Evolutionary conservation across 2,888 invertebrate genomes (phyloP).

Genomic region (Drosophila suboccidentalis): DNA sequence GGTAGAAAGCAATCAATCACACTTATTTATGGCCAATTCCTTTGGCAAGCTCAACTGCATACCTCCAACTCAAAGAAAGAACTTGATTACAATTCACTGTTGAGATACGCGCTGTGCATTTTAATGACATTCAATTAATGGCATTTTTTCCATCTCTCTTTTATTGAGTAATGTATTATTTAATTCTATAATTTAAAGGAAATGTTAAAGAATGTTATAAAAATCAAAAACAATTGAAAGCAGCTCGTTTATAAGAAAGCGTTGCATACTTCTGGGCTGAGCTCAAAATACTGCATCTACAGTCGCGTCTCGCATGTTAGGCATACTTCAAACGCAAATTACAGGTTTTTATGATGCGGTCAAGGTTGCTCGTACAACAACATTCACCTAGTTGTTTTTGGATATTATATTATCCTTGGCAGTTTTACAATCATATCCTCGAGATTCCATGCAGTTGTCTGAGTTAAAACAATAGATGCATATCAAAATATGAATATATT

Average conservation of each 20-base stretch:
- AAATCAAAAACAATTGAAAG: background rate
- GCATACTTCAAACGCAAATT: slow-evolving; percentile 1
- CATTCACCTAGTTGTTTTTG: slow-evolving; percentile 31
- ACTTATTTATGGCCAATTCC: slow-evolving; percentile 43
- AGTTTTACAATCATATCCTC: slow-evolving; percentile 20
- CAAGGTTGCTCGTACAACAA: slow-evolving; percentile 45
- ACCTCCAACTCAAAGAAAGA: slow-evolving; percentile 20
- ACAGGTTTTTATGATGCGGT: slow-evolving; percentile 39
- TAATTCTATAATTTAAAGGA: background rate
- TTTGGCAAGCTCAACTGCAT: slow-evolving; percentile 23
- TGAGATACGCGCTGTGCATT: slow-evolving; percentile 26
- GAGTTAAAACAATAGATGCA: slow-evolving; percentile 2
- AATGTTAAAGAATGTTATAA: background rate
- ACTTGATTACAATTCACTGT: slow-evolving; percentile 16
- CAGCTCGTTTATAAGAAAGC: background rate
- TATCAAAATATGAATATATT: background rate
- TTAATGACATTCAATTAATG: slow-evolving; percentile 20
- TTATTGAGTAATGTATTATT: background rate
- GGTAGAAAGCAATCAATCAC: slow-evolving; percentile 41
- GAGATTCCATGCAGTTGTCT: background rate
- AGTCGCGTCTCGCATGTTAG: slow-evolving; percentile 11
- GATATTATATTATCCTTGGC: slow-evolving; percentile 9
- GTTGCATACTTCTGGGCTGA: slow-evolving; percentile 39
- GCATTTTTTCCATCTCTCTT: slow-evolving; percentile 1
- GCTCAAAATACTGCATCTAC: background rate